phyloP scores from a whole-genome alignment of 2,113 vertebrate genomes.

The Phalacrocorax pelagicus region DNA sequence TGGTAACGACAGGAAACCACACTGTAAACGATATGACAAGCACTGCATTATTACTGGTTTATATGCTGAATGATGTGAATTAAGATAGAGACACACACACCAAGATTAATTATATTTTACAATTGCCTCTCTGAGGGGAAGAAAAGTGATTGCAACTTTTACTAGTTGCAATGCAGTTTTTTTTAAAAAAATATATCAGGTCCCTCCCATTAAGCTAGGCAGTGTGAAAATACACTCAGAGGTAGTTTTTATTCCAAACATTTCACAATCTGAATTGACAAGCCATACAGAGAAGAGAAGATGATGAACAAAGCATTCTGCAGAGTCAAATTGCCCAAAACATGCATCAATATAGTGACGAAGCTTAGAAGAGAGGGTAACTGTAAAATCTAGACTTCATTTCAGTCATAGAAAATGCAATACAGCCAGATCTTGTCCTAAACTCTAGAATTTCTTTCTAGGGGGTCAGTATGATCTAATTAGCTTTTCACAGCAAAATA shows the following conservation, averaged over 20 bases:
- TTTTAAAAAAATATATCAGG: neutral
- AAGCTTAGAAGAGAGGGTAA: neutral
- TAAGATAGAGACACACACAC: neutral
- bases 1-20: neutral
- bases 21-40: neutral
- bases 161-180: neutral
- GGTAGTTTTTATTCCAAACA: neutral
- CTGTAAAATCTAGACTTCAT: neutral
- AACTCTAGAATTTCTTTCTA: neutral
- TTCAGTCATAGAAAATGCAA: neutral
- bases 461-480: neutral
- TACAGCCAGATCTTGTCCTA: neutral
- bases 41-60: neutral
- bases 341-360: neutral
- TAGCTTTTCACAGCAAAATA: neutral
- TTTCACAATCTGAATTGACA: neutral
- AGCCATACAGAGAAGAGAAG: neutral
- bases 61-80: neutral
- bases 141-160: neutral
- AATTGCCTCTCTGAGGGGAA: neutral
- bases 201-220: neutral
- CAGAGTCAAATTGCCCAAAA: neutral
- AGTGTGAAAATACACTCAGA: neutral
- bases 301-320: neutral
- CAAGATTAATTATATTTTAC: neutral